Evolutionary conservation across 2,888 invertebrate species (phyloP).

Genomic region (Noctua pronuba): DNA sequence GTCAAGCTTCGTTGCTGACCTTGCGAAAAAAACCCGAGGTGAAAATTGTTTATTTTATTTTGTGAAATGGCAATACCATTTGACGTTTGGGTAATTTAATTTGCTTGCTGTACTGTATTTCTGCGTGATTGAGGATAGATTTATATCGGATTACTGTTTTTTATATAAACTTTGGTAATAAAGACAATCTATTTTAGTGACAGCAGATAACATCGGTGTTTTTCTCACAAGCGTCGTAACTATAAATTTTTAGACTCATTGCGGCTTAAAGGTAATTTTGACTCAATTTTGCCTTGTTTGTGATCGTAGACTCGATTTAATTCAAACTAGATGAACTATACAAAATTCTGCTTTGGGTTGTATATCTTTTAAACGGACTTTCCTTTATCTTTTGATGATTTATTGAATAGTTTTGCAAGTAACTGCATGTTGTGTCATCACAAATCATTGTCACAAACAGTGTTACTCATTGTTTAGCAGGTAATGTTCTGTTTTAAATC

Average conservation of each 20-base stretch:
- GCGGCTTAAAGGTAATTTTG: constrained; percentile 58
- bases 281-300: constrained; percentile 59
- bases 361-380: neutral
- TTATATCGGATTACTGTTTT: constrained; percentile 56
- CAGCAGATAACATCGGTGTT: constrained; percentile 48
- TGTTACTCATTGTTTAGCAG: constrained; percentile 46
- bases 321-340: constrained; percentile 3
- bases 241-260: constrained; percentile 31
- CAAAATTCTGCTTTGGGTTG: constrained; percentile 19
- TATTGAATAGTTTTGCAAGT: constrained; percentile 7
- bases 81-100: constrained; percentile 47
- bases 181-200: constrained; percentile 53
- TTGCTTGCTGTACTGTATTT: constrained; percentile 49
- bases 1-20: neutral
- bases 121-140: constrained; percentile 65
- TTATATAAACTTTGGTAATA: constrained; percentile 45
- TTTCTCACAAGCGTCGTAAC: constrained; percentile 47
- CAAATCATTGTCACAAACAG: constrained; percentile 57
- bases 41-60: neutral
- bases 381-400: constrained; percentile 19
- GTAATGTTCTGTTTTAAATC: constrained; percentile 21
- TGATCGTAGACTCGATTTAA: constrained; percentile 40
- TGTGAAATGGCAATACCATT: constrained; percentile 34
- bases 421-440: constrained; percentile 55
- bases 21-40: neutral